A percentile compares a stretch with the other conserved stretches of the same genome.
phyloP scores from a whole-genome alignment of 2,888 invertebrate genomes.

The Opisthograptis luteolata region DNA sequence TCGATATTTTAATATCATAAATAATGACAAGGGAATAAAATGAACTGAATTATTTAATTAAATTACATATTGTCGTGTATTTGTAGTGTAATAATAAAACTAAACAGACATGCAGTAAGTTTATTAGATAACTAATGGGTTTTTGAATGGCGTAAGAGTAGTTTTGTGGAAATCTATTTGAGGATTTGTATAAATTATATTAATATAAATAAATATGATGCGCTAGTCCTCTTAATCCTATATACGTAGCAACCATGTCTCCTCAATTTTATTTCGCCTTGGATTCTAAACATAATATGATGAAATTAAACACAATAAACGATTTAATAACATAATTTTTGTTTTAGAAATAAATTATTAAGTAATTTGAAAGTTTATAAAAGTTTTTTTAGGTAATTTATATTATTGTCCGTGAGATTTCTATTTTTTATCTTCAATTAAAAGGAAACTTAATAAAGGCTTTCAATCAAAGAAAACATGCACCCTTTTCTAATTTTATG shows the following conservation, averaged over 20 bases:
- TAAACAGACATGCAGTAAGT: conserved; percentile 19
- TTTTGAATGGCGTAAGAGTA: conserved; percentile 50
- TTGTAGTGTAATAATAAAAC: conserved; percentile 61
- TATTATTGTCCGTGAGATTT: too few relatives aligned
- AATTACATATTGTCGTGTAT: conserved; percentile 58
- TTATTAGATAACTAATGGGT: conserved; percentile 50
- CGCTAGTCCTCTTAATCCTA: conserved; percentile 7
- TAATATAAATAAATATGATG: conserved; percentile 13
- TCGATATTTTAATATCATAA: conserved; percentile 62
- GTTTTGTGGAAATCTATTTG: conserved; percentile 37
- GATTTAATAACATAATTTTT: not conserved
- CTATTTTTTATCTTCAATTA: too few relatives aligned
- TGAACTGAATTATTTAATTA: conserved; percentile 75
- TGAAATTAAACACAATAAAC: not conserved
- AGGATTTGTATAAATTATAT: conserved; percentile 27
- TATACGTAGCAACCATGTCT: conserved; percentile 1
- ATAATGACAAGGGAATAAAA: conserved; percentile 74
- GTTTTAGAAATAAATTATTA: too few relatives aligned
- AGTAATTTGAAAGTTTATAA: too few relatives aligned
- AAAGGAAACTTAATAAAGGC: too few relatives aligned
- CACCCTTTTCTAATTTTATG: too few relatives aligned
- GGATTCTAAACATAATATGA: conserved; percentile 7
- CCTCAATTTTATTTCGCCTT: not conserved
- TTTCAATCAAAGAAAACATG: too few relatives aligned
- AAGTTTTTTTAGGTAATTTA: too few relatives aligned